Percentiles rank a stretch among this genome's conserved stretches.
Evolutionary conservation across 1,140 invertebrate species (phyloP).

Genomic region (Aphelenchoides besseyi): DNA sequence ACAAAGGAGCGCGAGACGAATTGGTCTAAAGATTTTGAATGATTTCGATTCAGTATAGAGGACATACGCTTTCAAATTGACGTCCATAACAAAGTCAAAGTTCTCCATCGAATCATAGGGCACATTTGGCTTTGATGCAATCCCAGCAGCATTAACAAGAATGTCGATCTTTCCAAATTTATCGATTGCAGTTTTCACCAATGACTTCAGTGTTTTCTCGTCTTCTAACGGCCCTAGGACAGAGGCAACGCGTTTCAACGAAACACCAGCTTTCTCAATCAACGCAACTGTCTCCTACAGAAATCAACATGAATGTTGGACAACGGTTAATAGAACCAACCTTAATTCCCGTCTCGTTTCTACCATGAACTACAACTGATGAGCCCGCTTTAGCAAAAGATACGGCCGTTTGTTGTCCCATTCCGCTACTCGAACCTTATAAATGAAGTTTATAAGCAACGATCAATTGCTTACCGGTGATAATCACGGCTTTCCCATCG

Average conservation of each 20-base stretch:
- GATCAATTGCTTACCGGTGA: slow-evolving; percentile 3
- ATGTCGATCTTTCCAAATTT: slow-evolving; percentile 4
- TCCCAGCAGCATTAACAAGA: slow-evolving; percentile 5
- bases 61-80: neutral
- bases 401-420: neutral
- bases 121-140: neutral
- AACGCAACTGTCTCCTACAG: neutral
- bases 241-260: neutral
- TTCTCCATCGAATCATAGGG: neutral
- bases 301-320: neutral
- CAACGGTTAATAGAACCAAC: neutral
- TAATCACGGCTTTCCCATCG: slow-evolving; percentile 7
- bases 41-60: neutral
- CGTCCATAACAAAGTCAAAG: slow-evolving; percentile 1
- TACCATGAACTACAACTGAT: neutral
- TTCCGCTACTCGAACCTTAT: neutral
- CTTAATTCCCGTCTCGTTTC: neutral
- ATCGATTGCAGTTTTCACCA: neutral
- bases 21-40: neutral
- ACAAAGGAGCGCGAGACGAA: neutral
- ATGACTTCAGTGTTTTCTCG: neutral
- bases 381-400: neutral
- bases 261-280: neutral
- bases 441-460: neutral
- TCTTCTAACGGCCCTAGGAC: neutral